These are phyloP conservation scores for Engraulis encrasicolus DNA, from an alignment of 2,113 vertebrate genomes.

Conservation along the genomic window DNA sequence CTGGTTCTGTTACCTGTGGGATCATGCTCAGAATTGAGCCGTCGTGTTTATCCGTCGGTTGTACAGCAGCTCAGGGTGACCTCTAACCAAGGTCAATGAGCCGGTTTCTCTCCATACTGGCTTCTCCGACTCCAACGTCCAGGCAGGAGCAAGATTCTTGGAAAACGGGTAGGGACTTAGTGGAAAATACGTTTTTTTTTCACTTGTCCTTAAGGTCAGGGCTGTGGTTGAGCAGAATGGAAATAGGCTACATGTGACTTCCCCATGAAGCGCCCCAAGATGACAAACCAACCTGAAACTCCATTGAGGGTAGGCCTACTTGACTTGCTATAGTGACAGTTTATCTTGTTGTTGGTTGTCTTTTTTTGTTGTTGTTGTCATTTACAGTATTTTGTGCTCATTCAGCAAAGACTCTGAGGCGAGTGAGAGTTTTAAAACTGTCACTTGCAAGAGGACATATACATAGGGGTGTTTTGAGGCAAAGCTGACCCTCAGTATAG, in stretches of 20 bases:
- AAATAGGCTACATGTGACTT: constrained; percentile 47
- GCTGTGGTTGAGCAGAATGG: constrained; percentile 54
- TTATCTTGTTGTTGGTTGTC: neutral
- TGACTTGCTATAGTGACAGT: too few relatives aligned
- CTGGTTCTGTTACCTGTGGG: constrained; percentile 60
- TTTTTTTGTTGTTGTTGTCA: neutral
- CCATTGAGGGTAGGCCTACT: too few relatives aligned
- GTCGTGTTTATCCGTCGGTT: constrained; percentile 47
- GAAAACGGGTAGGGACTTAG: constrained; percentile 40
- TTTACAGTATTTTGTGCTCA: neutral
- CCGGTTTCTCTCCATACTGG: constrained; percentile 35
- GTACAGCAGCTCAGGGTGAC: constrained; percentile 38
- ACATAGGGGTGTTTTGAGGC: neutral
- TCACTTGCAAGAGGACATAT: neutral
- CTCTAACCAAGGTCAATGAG: constrained; percentile 63
- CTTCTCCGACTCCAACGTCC: constrained; percentile 26
- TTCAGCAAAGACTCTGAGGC: neutral
- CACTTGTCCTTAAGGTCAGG: neutral
- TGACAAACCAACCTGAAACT: too few relatives aligned
- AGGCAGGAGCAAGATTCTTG: constrained; percentile 26
- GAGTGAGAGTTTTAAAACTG: neutral
- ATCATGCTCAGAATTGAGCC: constrained; percentile 63
- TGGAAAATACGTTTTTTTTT: constrained; percentile 35
- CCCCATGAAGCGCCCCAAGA: constrained; percentile 22
- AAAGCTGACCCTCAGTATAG: neutral